Percentiles rank a stretch among this genome's conserved stretches.
Evolutionary conservation across 2,888 invertebrate genomes (phyloP).

Genomic region (Spilosoma lubricipeda): DNA sequence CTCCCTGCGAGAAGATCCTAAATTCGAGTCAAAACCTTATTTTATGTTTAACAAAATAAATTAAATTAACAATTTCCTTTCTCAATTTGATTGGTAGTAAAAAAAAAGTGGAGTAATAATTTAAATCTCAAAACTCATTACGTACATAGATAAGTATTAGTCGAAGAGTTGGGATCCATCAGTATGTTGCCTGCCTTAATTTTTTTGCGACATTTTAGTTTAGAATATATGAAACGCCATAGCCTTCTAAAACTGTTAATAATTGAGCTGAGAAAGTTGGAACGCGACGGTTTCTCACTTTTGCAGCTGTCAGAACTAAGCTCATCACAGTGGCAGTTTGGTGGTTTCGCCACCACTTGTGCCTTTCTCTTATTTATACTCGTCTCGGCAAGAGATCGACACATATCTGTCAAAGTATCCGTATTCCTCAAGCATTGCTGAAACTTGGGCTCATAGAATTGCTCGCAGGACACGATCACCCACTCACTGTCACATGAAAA

Average conservation of each 20-base stretch:
- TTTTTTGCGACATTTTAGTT: slow-evolving; percentile 25
- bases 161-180: slow-evolving; percentile 54
- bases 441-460: slow-evolving; percentile 71
- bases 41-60: too few relatives aligned
- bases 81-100: too few relatives aligned
- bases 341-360: slow-evolving; percentile 66
- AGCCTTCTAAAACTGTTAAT: slow-evolving; percentile 39
- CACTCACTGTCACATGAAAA: slow-evolving; percentile 77
- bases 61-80: too few relatives aligned
- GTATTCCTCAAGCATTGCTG: slow-evolving; percentile 66
- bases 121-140: slow-evolving; percentile 45
- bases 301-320: slow-evolving; percentile 46
- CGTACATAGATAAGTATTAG: slow-evolving; percentile 73
- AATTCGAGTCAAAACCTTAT: too few relatives aligned
- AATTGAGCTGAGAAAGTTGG: slow-evolving; percentile 48
- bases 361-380: slow-evolving; percentile 55
- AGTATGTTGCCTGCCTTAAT: slow-evolving; percentile 17
- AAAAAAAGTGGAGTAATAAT: too few relatives aligned
- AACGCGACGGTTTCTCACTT: slow-evolving; percentile 48
- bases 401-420: slow-evolving; percentile 65
- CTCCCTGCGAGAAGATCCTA: too few relatives aligned
- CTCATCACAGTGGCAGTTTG: slow-evolving; percentile 73
- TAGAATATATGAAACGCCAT: slow-evolving; percentile 29
- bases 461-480: slow-evolving; percentile 71
- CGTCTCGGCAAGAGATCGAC: slow-evolving; percentile 63